phyloP scores from a whole-genome alignment of 2,797 vertebrate species.

The Xenopus petersii region DNA sequence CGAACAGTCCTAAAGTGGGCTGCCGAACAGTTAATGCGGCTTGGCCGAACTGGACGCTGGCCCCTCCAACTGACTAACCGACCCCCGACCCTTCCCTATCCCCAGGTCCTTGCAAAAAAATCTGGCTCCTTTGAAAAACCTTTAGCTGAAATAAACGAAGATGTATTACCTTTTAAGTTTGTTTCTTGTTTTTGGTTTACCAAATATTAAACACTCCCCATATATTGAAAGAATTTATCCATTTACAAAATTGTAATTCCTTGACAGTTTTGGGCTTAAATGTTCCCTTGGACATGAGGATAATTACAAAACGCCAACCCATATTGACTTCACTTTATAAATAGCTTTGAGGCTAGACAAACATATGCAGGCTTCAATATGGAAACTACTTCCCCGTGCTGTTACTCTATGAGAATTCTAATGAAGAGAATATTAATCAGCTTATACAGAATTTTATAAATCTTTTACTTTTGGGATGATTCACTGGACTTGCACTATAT shows the following conservation, averaged over 20 bases:
- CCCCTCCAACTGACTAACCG: no score
- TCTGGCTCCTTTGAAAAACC: no score
- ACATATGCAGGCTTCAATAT: slow-evolving; percentile 7
- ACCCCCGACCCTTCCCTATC: no score
- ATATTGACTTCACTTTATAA: neutral
- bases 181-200: neutral
- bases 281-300: neutral
- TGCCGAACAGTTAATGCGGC: no score
- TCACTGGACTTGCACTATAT: neutral
- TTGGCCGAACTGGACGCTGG: no score
- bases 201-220: neutral
- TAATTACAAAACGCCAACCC: slow-evolving; percentile 4
- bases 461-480: neutral
- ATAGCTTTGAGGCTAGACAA: neutral
- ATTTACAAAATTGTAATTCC: no score
- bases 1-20: no score
- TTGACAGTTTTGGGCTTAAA: no score
- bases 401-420: neutral
- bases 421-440: neutral
- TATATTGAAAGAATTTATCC: neutral
- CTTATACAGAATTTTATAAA: no score
- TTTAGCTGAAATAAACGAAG: no score
- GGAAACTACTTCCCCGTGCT: neutral
- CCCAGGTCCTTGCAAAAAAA: no score
- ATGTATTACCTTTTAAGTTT: no score